Percentiles rank a stretch among this genome's conserved stretches.
Evolutionary conservation across 2,113 vertebrate species (phyloP).

Genomic region (Psephotus haematonotus): DNA sequence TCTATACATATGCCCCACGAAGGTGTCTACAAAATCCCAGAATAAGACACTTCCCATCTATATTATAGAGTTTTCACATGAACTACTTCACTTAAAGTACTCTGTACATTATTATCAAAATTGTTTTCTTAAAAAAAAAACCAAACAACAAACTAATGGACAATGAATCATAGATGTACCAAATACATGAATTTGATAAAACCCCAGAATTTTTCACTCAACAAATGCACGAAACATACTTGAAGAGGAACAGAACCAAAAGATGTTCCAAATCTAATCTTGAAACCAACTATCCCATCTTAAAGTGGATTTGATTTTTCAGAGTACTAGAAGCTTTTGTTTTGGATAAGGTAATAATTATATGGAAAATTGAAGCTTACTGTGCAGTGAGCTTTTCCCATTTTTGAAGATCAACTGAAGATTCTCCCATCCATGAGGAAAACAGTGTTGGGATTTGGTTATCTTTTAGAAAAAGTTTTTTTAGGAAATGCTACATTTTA

Average conservation of each 20-base stretch:
- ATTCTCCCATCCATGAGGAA: background rate
- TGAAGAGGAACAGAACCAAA: background rate
- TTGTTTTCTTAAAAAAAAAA: background rate
- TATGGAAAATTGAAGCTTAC: background rate
- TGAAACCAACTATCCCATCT: background rate
- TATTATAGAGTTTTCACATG: background rate
- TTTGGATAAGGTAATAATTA: background rate
- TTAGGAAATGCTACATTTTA: background rate
- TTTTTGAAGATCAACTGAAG: background rate
- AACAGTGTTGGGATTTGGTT: background rate
- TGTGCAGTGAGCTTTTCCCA: background rate
- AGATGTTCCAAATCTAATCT: background rate
- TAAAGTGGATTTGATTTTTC: background rate
- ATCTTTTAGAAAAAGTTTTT: background rate
- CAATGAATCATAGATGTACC: background rate
- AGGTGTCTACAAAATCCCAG: background rate
- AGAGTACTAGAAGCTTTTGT: background rate
- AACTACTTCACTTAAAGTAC: background rate
- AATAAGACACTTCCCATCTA: background rate
- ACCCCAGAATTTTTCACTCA: background rate
- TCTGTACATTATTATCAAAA: background rate
- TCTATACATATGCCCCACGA: background rate
- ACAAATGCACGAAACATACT: background rate
- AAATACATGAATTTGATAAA: background rate
- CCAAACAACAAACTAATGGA: rapidly evolving